Evolutionary conservation across 2,888 invertebrate genomes (phyloP).

Genomic region (Hetaerina titia): DNA sequence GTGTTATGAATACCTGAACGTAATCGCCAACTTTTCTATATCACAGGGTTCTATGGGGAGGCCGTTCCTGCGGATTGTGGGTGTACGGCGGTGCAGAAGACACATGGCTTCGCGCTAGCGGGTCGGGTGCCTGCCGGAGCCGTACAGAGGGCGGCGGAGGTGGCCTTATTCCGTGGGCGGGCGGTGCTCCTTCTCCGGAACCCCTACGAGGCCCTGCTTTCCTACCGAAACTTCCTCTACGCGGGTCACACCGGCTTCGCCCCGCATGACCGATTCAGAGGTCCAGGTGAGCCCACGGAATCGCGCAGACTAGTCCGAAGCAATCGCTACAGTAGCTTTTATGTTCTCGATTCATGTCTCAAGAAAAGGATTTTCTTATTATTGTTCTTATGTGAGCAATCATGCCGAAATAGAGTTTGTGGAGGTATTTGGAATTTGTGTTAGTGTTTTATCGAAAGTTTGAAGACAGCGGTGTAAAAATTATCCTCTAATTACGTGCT

Average conservation of each 20-base stretch:
- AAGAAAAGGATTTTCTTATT: too few species aligned
- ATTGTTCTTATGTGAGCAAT: too few species aligned
- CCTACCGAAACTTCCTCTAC: constrained; percentile 74
- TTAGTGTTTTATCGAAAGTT: too few species aligned
- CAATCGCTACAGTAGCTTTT: too few species aligned
- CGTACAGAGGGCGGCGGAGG: constrained; percentile 70
- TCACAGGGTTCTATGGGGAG: constrained; percentile 74
- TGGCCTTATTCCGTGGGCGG: constrained; percentile 71
- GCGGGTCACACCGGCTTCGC: constrained; percentile 75
- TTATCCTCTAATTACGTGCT: too few species aligned
- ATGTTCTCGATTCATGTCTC: too few species aligned
- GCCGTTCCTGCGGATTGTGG: constrained; percentile 73
- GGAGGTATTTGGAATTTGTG: too few species aligned
- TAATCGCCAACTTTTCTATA: neutral
- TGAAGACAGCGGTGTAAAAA: too few species aligned
- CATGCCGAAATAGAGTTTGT: too few species aligned
- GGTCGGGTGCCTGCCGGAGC: constrained; percentile 70
- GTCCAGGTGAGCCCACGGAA: constrained; percentile 72
- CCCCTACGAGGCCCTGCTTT: constrained; percentile 75
- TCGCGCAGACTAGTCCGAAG: too few species aligned
- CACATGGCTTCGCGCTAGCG: constrained; percentile 73
- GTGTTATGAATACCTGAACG: too few species aligned
- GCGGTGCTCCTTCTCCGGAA: constrained; percentile 74
- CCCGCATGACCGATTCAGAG: constrained; percentile 73
- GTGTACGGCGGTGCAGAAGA: constrained; percentile 75